Evolutionary conservation across 2,888 invertebrate genomes (phyloP), one percentile per base, ranked within the genome.

Genomic region (Stenoptilia bipunctidactyla): DNA sequence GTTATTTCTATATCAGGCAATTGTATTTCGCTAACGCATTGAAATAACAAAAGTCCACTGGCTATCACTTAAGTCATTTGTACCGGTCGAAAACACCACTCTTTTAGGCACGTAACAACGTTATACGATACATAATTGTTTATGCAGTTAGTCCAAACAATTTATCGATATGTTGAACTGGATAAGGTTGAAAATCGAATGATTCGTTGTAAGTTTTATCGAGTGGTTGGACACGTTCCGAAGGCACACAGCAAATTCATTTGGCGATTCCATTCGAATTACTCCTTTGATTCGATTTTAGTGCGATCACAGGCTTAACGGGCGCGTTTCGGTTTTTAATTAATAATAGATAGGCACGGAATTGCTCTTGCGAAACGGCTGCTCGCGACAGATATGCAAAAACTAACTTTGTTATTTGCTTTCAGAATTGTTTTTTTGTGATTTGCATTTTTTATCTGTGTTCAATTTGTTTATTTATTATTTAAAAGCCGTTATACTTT

Each of bases 261-360:
- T 46, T 44, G 46, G 42, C 56, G 55, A 63, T 72, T 74, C 68
- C 73, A 65, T 66, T 62, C 62, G 69, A 74, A 67, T 72, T 61
- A 65, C 58, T 68, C 67, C 67, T 74, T 75, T 76, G 68, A 75
- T 72, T 72, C 68, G 59, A 68, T 72, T 69, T 58, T 50, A 58
- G 56, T 59, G 54, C 62, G 61, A 59, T 66, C 58, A 53, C 57
- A 49, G 60, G 68, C 59, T 71, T 67, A 68, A 67, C 67, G 56
- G 57, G 51, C 56, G 56, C 63, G 59, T 61, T 71, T 73, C 58
- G 65, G 65, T 61, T 72, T 75, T 75, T 69, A 75, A 75, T 76
- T 75, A 77, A 74, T 74, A 73, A 73, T 67, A 68, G 67, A 68
- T 55, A 58, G 52, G 30, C 30, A 30, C 10, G 30, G 30, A 9